These are phyloP conservation scores for Xenopus borealis DNA, from an alignment of 2,113 vertebrate species.

Conservation along the genomic window DNA sequence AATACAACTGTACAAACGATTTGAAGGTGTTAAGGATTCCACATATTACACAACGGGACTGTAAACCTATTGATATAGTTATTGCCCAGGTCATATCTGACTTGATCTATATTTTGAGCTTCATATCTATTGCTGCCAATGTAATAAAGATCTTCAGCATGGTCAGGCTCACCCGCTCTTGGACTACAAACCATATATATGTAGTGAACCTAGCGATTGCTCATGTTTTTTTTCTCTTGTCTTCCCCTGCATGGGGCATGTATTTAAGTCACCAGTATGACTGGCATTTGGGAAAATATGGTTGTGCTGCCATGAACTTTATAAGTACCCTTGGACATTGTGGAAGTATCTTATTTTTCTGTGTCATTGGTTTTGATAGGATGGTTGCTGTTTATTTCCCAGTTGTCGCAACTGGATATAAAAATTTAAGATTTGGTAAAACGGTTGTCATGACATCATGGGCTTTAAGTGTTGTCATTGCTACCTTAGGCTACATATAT, in stretches of 20 bases:
- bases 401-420: conserved; percentile 15
- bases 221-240: conserved; percentile 20
- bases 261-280: conserved; percentile 23
- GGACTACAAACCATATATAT: conserved; percentile 29
- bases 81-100: conserved; percentile 21
- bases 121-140: conserved; percentile 16
- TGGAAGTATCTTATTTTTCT: conserved; percentile 22
- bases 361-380: conserved; percentile 24
- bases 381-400: conserved; percentile 24
- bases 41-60: conserved; percentile 6
- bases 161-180: background rate
- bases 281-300: conserved; percentile 16
- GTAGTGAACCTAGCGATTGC: conserved; percentile 17
- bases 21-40: conserved; percentile 16
- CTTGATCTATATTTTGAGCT: conserved; percentile 20
- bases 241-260: conserved; percentile 10
- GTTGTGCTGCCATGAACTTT: conserved; percentile 25
- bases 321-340: conserved; percentile 19
- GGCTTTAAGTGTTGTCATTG: conserved; percentile 9
- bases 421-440: conserved; percentile 29
- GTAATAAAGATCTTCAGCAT: conserved; percentile 14
- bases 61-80: background rate
- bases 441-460: conserved; percentile 11
- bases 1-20: conserved; percentile 12
- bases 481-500: conserved; percentile 14